Conservation (phyloP, 2,888 invertebrate genomes). For the Atrina japonica region DNA sequence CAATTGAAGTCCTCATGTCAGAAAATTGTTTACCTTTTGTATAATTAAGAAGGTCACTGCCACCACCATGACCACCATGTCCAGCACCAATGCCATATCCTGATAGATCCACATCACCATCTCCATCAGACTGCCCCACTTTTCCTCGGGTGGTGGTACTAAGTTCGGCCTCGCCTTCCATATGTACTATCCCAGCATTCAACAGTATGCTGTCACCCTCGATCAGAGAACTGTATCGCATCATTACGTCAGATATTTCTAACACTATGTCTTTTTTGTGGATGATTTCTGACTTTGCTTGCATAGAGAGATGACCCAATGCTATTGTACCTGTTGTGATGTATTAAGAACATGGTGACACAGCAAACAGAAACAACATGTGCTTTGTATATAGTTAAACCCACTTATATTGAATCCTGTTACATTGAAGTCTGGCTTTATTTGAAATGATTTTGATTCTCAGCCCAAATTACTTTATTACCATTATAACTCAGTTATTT, state of each 20-base stretch:
- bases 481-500: too few species aligned
- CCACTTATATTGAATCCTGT: too few species aligned
- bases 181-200: constrained; percentile 44
- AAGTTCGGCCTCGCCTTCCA: constrained; percentile 55
- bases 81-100: constrained; percentile 58
- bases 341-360: too few species aligned
- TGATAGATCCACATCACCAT: constrained; percentile 38
- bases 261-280: constrained; percentile 56
- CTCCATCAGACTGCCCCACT: constrained; percentile 21
- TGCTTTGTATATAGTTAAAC: neutral
- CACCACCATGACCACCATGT: constrained; percentile 69
- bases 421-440: too few species aligned
- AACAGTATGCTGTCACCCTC: constrained; percentile 56
- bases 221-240: constrained; percentile 58
- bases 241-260: constrained; percentile 54
- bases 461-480: too few species aligned
- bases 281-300: constrained; percentile 53
- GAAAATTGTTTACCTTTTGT: constrained; percentile 19
- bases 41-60: constrained; percentile 45
- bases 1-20: too few species aligned
- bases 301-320: constrained; percentile 56
- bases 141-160: constrained; percentile 38
- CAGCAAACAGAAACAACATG: neutral
- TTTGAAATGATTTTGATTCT: too few species aligned
- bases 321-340: constrained; percentile 53